Percentiles rank a stretch among this genome's conserved stretches.
Conservation (phyloP, 2,888 invertebrate genomes). For the Spodoptera exigua region DNA sequence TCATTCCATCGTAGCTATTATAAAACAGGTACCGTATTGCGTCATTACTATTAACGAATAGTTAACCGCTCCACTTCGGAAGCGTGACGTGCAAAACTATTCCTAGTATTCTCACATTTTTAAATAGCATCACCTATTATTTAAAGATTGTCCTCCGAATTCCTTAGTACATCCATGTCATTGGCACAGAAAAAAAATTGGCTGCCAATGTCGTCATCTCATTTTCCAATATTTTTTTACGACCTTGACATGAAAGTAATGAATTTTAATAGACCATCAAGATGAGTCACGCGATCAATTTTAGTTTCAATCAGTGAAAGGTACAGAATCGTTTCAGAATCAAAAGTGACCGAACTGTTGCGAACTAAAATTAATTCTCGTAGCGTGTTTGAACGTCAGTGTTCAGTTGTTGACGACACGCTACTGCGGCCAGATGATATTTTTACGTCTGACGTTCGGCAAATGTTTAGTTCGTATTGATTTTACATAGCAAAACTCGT, state of each 20-base stretch:
- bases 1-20: conserved; percentile 56
- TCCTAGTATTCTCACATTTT: conserved; percentile 78
- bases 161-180: conserved; percentile 67
- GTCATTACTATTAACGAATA: conserved; percentile 68
- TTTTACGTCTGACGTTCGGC: conserved; percentile 70
- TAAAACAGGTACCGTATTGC: conserved; percentile 63
- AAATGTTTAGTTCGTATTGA: conserved; percentile 76
- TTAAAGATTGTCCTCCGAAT: conserved; percentile 79
- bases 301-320: conserved; percentile 55
- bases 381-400: conserved; percentile 78
- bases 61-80: conserved; percentile 74
- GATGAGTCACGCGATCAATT: conserved; percentile 47
- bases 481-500: conserved; percentile 70
- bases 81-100: conserved; percentile 80
- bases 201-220: conserved; percentile 62
- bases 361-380: conserved; percentile 81
- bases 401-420: conserved; percentile 82
- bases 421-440: conserved; percentile 80
- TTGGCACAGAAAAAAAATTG: conserved; percentile 63
- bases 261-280: conserved; percentile 30
- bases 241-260: conserved; percentile 54
- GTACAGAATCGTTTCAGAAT: conserved; percentile 59
- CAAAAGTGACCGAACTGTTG: conserved; percentile 68
- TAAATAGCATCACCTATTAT: conserved; percentile 83
- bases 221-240: conserved; percentile 30